These are phyloP conservation scores for Nephrocerus scutellatus DNA, from an alignment of 2,888 invertebrate genomes.

Conservation along the genomic window DNA sequence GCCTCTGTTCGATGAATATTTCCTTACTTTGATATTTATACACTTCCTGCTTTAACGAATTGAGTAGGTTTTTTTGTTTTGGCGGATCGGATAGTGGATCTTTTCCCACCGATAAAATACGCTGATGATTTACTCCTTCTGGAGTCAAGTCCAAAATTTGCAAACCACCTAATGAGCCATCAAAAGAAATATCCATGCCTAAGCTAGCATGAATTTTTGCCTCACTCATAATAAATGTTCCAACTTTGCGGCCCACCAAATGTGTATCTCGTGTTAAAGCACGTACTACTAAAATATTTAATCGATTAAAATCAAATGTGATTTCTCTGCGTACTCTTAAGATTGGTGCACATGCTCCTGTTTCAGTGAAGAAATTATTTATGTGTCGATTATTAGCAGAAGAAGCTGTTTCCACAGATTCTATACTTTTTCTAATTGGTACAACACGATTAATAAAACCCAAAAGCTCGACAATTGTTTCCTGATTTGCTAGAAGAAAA, in stretches of 20 bases:
- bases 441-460: constrained; percentile 77
- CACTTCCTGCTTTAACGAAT: constrained; percentile 43
- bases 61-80: constrained; percentile 35
- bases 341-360: constrained; percentile 28
- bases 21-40: constrained; percentile 38
- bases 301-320: constrained; percentile 85
- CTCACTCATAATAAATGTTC: constrained; percentile 86
- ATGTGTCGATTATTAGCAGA: constrained; percentile 21
- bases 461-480: constrained; percentile 86
- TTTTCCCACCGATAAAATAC: constrained; percentile 77
- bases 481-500: constrained; percentile 71
- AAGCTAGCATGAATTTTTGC: constrained; percentile 80
- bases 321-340: constrained; percentile 62
- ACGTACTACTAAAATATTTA: constrained; percentile 79
- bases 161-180: constrained; percentile 86
- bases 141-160: constrained; percentile 84
- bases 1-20: constrained; percentile 36
- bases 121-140: constrained; percentile 73
- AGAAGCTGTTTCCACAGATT: constrained; percentile 18
- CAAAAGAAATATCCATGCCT: constrained; percentile 54
- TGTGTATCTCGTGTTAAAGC: constrained; percentile 67
- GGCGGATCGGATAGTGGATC: constrained; percentile 58
- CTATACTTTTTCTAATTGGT: constrained; percentile 41
- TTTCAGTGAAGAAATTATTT: constrained; percentile 24
- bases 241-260: constrained; percentile 77